A percentile compares a stretch with the other conserved stretches of the same genome.
Conservation (phyloP, 2,888 invertebrate species). For the Oxytorus armatus region DNA sequence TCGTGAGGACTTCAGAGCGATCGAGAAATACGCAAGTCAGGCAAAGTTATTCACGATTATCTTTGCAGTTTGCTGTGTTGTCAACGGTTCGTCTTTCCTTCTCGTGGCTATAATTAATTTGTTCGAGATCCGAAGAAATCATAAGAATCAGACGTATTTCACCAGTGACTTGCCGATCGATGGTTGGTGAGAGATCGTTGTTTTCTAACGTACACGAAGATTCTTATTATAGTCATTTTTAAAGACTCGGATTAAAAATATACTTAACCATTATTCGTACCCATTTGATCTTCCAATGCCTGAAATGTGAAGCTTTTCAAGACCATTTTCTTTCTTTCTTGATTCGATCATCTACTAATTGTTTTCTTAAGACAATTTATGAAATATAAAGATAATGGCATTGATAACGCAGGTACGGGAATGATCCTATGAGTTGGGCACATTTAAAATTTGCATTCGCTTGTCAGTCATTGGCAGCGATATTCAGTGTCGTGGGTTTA, state of each 20-base stretch:
- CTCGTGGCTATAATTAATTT: conserved; percentile 27
- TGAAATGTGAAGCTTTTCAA: no score
- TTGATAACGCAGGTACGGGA: conserved; percentile 64
- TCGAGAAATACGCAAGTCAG: conserved; percentile 55
- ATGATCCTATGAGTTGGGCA: conserved; percentile 58
- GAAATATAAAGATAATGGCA: conserved; percentile 3
- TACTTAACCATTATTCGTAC: no score
- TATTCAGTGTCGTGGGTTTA: conserved; percentile 49
- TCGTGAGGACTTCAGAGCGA: conserved; percentile 47
- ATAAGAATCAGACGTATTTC: conserved; percentile 19
- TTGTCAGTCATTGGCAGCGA: conserved; percentile 57
- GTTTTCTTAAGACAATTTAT: no score
- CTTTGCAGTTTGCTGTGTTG: conserved; percentile 52
- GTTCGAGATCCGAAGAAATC: conserved; percentile 48
- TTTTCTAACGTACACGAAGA: no score
- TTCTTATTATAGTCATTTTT: no score
- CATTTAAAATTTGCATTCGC: conserved; percentile 65
- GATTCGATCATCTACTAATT: no score
- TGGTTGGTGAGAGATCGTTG: conserved; percentile 60
- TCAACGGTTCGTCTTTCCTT: conserved; percentile 56
- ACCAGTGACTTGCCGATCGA: conserved; percentile 64
- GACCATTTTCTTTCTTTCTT: no score
- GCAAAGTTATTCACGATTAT: conserved; percentile 61
- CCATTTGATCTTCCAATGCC: no score
- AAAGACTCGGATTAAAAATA: no score